Percentiles rank a stretch among this genome's conserved stretches.
Conservation (phyloP, 2,888 invertebrate species). For the Boloria euphrosyne region DNA sequence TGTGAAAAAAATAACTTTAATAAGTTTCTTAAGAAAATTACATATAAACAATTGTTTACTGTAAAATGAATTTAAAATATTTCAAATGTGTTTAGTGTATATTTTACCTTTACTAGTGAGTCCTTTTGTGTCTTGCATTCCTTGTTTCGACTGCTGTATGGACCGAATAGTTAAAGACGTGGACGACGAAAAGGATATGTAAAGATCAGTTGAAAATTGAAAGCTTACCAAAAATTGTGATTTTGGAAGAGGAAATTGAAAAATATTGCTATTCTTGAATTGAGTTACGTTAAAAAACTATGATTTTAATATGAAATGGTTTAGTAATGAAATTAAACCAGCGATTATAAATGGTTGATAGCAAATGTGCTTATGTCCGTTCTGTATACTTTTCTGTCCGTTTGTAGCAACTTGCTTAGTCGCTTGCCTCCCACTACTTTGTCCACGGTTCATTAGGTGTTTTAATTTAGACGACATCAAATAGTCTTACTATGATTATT, state of each 20-base stretch:
- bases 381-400: constrained; percentile 43
- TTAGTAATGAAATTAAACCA: too few relatives aligned
- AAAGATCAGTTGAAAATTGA: neutral
- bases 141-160: constrained; percentile 55
- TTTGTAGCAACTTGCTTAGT: constrained; percentile 45
- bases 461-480: constrained; percentile 36
- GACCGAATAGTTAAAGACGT: constrained; percentile 49
- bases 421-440: constrained; percentile 48
- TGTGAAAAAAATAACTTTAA: neutral
- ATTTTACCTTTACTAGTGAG: constrained; percentile 52
- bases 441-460: constrained; percentile 45
- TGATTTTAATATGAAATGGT: too few relatives aligned
- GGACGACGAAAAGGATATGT: constrained; percentile 23
- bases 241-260: too few relatives aligned
- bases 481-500: neutral
- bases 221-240: neutral
- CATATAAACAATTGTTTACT: neutral
- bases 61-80: neutral
- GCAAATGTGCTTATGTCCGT: constrained; percentile 43
- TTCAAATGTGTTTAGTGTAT: constrained; percentile 49
- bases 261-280: too few relatives aligned
- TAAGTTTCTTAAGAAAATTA: neutral
- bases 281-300: too few relatives aligned
- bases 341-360: constrained; percentile 5
- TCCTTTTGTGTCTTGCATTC: constrained; percentile 55